Evolutionary conservation across 2,888 invertebrate species (phyloP).

Genomic region (Agrotis clavis): DNA sequence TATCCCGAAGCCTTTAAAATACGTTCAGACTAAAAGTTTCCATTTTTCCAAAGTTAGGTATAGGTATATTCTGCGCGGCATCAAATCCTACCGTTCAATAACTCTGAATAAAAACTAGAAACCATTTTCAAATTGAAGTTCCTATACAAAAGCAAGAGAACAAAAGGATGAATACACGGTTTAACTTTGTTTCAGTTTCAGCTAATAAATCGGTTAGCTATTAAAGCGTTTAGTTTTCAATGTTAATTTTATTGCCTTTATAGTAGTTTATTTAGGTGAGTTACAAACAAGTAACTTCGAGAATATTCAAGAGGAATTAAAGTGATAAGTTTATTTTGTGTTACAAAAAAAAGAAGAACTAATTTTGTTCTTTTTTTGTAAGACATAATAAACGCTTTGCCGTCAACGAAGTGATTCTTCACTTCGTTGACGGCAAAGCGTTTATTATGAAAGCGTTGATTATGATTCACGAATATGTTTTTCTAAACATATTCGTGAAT

Average conservation of each 20-base stretch:
- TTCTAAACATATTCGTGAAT: no score
- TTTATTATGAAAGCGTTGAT: no score
- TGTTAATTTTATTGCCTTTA: not conserved
- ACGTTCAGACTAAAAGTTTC: not conserved
- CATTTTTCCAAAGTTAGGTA: not conserved
- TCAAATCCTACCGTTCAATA: conserved; percentile 17
- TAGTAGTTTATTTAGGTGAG: not conserved
- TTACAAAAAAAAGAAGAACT: not conserved
- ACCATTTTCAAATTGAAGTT: conserved; percentile 22
- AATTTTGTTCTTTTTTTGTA: no score
- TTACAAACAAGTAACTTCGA: not conserved
- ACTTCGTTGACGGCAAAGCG: no score
- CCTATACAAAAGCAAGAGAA: conserved; percentile 18
- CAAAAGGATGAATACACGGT: conserved; percentile 23
- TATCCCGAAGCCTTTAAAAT: not conserved
- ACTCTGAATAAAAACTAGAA: conserved; percentile 22
- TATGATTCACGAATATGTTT: no score
- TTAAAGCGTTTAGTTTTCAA: conserved; percentile 24
- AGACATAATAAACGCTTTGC: no score
- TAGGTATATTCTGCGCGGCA: not conserved
- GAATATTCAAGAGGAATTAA: not conserved
- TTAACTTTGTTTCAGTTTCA: conserved; percentile 21
- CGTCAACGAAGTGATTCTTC: no score
- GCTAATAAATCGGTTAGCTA: conserved; percentile 9
- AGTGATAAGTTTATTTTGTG: conserved; percentile 9